Evolutionary conservation across 2,113 vertebrate species (phyloP).

Genomic region (Takifugu bimaculatus): DNA sequence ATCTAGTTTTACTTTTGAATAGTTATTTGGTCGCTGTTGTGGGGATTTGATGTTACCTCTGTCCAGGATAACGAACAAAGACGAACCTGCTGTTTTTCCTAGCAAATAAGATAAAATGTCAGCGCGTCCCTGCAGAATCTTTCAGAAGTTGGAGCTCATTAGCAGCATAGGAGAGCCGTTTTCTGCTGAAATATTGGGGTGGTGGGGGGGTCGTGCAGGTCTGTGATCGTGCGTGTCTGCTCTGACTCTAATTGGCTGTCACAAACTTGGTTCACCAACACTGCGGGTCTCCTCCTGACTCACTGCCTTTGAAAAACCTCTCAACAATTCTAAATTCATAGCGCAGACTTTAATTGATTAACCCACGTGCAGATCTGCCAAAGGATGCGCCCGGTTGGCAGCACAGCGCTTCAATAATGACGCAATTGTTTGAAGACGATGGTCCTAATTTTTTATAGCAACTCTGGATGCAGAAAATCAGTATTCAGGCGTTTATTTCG

Average conservation of each 20-base stretch:
- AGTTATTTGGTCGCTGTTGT: conserved; percentile 13
- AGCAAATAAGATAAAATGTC: conserved; percentile 10
- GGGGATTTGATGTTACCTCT: not conserved
- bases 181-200: conserved; percentile 6
- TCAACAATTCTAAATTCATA: too few species aligned
- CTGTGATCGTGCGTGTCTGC: conserved; percentile 22
- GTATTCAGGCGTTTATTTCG: too few species aligned
- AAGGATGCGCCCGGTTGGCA: too few species aligned
- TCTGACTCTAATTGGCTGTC: conserved; percentile 55
- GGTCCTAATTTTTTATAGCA: too few species aligned
- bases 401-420: too few species aligned
- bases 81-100: not conserved
- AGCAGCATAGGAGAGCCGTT: conserved; percentile 31
- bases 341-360: not conserved
- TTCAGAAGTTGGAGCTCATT: conserved; percentile 35
- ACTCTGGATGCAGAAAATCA: too few species aligned
- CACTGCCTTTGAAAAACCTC: conserved; percentile 1
- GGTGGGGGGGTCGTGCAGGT: not conserved
- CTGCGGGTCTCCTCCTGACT: conserved; percentile 18
- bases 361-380: too few species aligned
- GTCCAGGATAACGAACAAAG: not conserved
- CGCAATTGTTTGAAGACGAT: too few species aligned
- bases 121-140: not conserved
- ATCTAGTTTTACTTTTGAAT: not conserved
- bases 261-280: conserved; percentile 30